phyloP scores from a whole-genome alignment of 2,113 vertebrate genomes.

The Sturnus vulgaris region DNA sequence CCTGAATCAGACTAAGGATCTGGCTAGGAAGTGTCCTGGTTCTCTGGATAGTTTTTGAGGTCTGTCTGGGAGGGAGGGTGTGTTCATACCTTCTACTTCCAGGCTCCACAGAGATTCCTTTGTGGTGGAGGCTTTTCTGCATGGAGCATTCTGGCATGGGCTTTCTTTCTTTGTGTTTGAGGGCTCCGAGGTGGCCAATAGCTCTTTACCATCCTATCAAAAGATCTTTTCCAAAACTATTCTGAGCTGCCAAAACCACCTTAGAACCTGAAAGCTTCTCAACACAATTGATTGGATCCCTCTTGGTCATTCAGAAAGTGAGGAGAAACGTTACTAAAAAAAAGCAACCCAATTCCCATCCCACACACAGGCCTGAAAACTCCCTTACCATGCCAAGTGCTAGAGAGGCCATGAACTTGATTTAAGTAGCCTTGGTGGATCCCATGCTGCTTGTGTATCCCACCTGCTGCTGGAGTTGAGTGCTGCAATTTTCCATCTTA shows the following conservation, averaged over 20 bases:
- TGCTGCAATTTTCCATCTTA: neutral
- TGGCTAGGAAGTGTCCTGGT: neutral
- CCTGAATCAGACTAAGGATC: neutral
- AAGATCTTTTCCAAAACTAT: neutral
- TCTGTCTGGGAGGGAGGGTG: neutral
- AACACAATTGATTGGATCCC: neutral
- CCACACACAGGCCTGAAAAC: neutral
- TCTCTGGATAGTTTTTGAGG: neutral
- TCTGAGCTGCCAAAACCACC: neutral
- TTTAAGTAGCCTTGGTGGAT: neutral
- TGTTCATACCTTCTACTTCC: neutral
- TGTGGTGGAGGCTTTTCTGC: neutral
- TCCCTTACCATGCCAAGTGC: fast-evolving
- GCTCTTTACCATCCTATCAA: neutral
- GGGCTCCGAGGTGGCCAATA: neutral
- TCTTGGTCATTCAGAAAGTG: neutral
- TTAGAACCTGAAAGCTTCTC: neutral
- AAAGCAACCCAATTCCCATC: neutral
- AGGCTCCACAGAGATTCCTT: neutral
- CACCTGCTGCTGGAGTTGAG: neutral
- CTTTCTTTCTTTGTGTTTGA: neutral
- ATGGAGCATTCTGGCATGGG: fast-evolving
- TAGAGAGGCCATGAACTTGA: neutral
- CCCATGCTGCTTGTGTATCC: neutral
- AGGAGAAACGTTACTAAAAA: neutral